Conservation (phyloP, 2,113 vertebrate species). For the Urocitellus parryii region DNA sequence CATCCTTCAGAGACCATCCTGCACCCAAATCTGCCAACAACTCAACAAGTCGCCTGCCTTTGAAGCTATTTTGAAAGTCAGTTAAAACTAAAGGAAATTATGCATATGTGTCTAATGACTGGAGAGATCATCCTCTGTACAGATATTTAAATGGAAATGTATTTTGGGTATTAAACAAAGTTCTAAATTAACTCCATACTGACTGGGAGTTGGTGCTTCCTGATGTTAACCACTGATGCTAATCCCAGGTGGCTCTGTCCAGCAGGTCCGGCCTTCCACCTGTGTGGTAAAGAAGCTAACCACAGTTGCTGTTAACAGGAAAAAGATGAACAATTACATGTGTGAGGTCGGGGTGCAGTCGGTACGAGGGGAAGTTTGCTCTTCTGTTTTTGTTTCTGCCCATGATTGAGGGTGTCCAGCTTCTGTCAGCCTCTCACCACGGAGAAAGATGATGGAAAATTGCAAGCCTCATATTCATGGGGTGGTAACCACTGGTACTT, state of each 20-base stretch:
- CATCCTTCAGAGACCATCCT: background rate
- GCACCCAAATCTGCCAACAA: background rate
- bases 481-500: constrained; percentile 10
- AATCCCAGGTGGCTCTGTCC: constrained; percentile 80
- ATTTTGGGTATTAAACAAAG: constrained; percentile 68
- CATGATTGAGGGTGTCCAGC: background rate
- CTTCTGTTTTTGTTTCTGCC: constrained; percentile 40
- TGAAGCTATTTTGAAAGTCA: constrained; percentile 3
- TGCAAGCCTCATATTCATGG: constrained; percentile 14
- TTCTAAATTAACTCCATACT: constrained; percentile 76
- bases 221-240: constrained; percentile 75
- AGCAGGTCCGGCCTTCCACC: constrained; percentile 69
- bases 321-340: constrained; percentile 72
- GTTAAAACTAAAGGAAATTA: constrained; percentile 52
- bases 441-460: background rate
- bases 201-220: constrained; percentile 79
- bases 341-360: constrained; percentile 4
- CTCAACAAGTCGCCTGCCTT: background rate
- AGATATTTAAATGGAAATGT: constrained; percentile 57
- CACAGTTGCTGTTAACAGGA: constrained; percentile 82
- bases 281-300: constrained; percentile 78
- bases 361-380: constrained; percentile 40
- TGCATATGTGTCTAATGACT: background rate
- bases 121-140: background rate
- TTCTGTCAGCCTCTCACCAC: constrained; percentile 8